Evolutionary conservation across 92 coral and sea anemone genomes (phyloP).

Genomic region (Porites rus): DNA sequence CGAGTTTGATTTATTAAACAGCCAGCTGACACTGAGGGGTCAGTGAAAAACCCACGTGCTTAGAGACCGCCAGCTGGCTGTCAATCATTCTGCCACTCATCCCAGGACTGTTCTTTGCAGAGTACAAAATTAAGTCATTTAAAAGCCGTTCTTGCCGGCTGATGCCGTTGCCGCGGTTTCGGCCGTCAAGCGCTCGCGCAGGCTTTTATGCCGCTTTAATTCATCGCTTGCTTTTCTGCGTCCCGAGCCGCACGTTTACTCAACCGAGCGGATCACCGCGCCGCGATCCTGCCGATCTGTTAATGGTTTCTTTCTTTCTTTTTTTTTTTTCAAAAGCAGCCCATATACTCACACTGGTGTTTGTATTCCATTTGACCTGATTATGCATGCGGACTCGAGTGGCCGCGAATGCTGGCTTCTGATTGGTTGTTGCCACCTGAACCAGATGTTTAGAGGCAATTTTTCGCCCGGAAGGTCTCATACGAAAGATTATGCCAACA

Average conservation of each 20-base stretch:
- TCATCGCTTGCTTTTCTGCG: slow-evolving; percentile 8
- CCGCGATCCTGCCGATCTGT: slow-evolving; percentile 46
- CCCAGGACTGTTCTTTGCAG: slow-evolving; percentile 49
- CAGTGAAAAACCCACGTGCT: slow-evolving; percentile 91
- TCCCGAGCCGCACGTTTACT: slow-evolving; percentile 11
- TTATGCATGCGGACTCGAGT: slow-evolving; percentile 76
- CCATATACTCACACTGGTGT: slow-evolving; percentile 68
- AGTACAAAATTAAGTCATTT: slow-evolving; percentile 28
- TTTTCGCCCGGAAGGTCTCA: slow-evolving; percentile 88
- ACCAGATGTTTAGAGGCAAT: slow-evolving; percentile 84
- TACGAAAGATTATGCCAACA: slow-evolving; percentile 69
- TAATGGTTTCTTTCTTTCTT: slow-evolving; percentile 40
- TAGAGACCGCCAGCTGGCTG: slow-evolving; percentile 91
- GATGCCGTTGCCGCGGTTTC: slow-evolving; percentile 93
- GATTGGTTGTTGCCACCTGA: slow-evolving; percentile 98
- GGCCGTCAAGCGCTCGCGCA: slow-evolving; percentile 12
- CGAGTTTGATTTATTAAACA: slow-evolving; percentile 81
- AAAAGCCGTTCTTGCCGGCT: slow-evolving; percentile 74
- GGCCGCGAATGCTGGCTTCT: slow-evolving; percentile 42
- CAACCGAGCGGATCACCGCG: slow-evolving; percentile 29
- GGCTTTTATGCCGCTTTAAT: neutral
- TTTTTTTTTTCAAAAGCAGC: slow-evolving; percentile 72
- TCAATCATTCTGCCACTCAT: slow-evolving; percentile 86
- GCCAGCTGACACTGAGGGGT: slow-evolving; percentile 85
- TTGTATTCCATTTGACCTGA: slow-evolving; percentile 73